Evolutionary conservation across 1,140 invertebrate genomes (phyloP).

Genomic region (Euura lappo): DNA sequence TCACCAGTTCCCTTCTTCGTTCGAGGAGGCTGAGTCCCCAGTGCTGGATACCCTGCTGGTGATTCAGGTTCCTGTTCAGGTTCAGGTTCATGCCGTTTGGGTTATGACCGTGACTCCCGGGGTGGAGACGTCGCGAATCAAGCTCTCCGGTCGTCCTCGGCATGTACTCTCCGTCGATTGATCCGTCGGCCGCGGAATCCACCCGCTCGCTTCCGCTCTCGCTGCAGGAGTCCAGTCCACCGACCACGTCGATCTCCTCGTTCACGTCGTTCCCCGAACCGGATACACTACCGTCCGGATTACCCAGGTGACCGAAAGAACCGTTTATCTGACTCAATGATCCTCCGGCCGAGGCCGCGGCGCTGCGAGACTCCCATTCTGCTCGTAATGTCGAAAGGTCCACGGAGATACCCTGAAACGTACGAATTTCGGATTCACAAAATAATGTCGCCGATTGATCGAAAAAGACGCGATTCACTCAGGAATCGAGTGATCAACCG

Average conservation of each 20-base stretch:
- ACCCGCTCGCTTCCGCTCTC: conserved; percentile 68
- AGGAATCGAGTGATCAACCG: too few relatives aligned
- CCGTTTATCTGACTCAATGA: conserved; percentile 37
- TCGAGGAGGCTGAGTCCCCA: conserved; percentile 56
- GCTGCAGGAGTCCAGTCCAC: conserved; percentile 65
- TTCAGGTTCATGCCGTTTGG: conserved; percentile 35
- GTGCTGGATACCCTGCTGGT: conserved; percentile 55
- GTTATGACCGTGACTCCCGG: conserved; percentile 53
- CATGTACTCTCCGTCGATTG: conserved; percentile 61
- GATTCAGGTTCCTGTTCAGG: conserved; percentile 44
- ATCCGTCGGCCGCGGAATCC: conserved; percentile 68
- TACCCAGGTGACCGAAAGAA: conserved; percentile 50
- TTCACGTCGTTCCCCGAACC: conserved; percentile 76
- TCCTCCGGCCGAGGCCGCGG: conserved; percentile 41
- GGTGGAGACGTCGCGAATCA: conserved; percentile 33
- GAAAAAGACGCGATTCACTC: too few relatives aligned
- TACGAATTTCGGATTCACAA: background rate
- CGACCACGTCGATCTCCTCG: conserved; percentile 80
- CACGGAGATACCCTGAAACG: conserved; percentile 75
- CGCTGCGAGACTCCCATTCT: conserved; percentile 80
- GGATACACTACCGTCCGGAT: conserved; percentile 69
- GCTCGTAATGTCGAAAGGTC: conserved; percentile 79
- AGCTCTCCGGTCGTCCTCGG: conserved; percentile 31
- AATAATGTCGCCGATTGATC: background rate
- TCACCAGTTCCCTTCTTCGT: conserved; percentile 50